phyloP scores from a whole-genome alignment of 2,113 vertebrate genomes.

The Nyctereutes procyonoides region DNA sequence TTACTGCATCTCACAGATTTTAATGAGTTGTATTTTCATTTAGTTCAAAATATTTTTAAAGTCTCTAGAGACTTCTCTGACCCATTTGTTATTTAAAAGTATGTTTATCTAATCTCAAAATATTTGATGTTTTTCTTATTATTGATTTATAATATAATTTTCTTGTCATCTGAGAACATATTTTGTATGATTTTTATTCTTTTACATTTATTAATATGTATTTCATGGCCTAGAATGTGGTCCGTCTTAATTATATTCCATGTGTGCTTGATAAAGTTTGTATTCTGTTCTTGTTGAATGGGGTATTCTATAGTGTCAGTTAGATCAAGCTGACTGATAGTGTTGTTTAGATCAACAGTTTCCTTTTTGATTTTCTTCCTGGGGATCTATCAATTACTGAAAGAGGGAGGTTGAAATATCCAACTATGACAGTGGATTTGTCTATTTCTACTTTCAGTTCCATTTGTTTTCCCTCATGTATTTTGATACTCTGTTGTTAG shows the following conservation, averaged over 20 bases:
- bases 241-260: not conserved
- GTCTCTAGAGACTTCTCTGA: not conserved
- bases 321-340: not conserved
- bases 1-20: not conserved
- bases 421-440: not conserved
- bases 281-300: not conserved
- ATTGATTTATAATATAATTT: not conserved
- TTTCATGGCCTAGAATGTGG: not conserved
- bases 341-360: not conserved
- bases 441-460: not conserved
- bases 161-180: not conserved
- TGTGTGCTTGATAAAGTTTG: not conserved
- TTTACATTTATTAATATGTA: not conserved
- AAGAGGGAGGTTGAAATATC: not conserved
- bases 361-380: not conserved
- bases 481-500: not conserved
- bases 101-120: not conserved
- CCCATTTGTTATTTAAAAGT: not conserved
- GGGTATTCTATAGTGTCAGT: not conserved
- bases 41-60: not conserved
- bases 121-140: not conserved
- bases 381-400: not conserved
- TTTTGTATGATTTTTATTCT: not conserved
- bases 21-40: not conserved
- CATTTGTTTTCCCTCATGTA: not conserved